These are phyloP conservation scores for Aspidiotus rigidus DNA, from an alignment of 2,888 invertebrate genomes.

Conservation along the genomic window DNA sequence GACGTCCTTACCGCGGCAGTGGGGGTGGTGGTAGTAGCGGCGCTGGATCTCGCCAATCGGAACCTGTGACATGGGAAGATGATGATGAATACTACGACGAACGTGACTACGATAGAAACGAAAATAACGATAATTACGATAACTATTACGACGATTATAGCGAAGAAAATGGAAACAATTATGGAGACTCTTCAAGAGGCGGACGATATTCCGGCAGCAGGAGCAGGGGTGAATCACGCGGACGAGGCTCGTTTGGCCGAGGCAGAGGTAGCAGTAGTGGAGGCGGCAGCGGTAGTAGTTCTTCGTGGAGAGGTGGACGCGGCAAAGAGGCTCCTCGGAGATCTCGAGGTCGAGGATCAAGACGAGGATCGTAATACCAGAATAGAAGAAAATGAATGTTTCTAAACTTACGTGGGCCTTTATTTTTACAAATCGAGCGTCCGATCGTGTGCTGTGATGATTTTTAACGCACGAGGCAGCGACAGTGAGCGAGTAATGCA, in stretches of 20 bases:
- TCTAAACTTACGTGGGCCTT: too few species aligned
- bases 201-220: not conserved
- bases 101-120: constrained; percentile 6
- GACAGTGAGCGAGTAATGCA: too few species aligned
- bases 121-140: constrained; percentile 4
- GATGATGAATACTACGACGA: constrained; percentile 20
- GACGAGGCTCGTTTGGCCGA: not conserved
- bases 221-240: too few species aligned
- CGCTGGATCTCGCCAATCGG: constrained; percentile 1
- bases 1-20: not conserved
- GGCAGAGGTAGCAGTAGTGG: not conserved
- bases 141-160: constrained; percentile 18
- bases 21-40: not conserved
- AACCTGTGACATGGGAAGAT: not conserved
- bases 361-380: not conserved
- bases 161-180: constrained; percentile 10
- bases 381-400: too few species aligned
- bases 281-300: not conserved
- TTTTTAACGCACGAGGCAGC: too few species aligned
- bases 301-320: constrained; percentile 22
- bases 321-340: constrained; percentile 17
- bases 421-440: too few species aligned
- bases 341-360: constrained; percentile 19
- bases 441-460: too few species aligned
- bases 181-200: not conserved